Base-by-base conservation (phyloP, 2,113 vertebrate species). In the Limanda limanda region DNA sequence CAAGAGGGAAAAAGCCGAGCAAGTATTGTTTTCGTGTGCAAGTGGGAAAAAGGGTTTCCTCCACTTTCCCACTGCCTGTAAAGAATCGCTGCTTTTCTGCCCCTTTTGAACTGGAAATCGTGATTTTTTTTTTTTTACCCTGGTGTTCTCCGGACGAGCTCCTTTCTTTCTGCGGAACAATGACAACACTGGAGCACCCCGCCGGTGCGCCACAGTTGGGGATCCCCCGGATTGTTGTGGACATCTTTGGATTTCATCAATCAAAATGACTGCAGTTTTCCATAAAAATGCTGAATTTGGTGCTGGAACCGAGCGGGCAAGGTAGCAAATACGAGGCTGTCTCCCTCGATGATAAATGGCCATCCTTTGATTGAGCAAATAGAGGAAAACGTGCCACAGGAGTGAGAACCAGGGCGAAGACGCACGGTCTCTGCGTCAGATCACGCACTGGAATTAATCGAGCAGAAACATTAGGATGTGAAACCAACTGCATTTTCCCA, bases 181-280 rank as follows among this genome's bases (percentile, higher is more conserved):
- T 97, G 96, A 94, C 95, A 96, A 97, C 97, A 99, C 95, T 97
- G 96, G 96, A 97, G 96, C 89, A 95, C 97, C 96, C 97, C 92
- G 96, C 95, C 96, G 97, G 96, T 96, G 96, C 95, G 95, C 95
- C 97, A 96, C 98, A 97, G 97, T 97, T 95, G 98, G 97, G 96
- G 97, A 97, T 96, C 98, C 96, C 51, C 95, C 92, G 95, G 96
- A 97, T 96, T 97, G 94, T 97, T 97, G 95, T 96, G 96, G 96
- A 97, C 97, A 97, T 98, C 98, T 97, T 97, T 97, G 96, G 96
- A 98, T 99, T 99, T 98, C 97, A 99, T 99, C 97, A 99, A 99
- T 99, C 98, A 99, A 99, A 98, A 95, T 99, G 97, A 99, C 98
- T 99, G 96, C 97, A 96, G 97, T 98, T 99, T 99, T 99, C 97